These are phyloP conservation scores for Pimephales promelas DNA, from an alignment of 2,113 vertebrate genomes.

Conservation along the genomic window DNA sequence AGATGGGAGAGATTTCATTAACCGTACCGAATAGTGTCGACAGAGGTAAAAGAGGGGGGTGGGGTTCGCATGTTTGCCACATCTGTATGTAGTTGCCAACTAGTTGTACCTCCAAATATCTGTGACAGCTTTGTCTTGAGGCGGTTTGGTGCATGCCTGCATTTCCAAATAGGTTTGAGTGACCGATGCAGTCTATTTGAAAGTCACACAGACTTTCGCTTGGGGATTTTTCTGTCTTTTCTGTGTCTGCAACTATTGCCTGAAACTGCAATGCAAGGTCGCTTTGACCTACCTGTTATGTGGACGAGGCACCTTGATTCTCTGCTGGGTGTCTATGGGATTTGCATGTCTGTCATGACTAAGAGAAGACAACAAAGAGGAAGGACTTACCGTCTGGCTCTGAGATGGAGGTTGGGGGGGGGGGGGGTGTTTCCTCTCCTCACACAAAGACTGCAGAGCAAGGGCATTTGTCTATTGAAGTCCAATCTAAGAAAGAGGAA, in stretches of 20 bases:
- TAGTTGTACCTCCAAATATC: constrained; percentile 5
- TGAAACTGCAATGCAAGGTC: constrained; percentile 2
- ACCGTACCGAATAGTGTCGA: constrained; percentile 21
- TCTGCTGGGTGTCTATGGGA: constrained; percentile 40
- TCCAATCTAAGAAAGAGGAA: constrained; percentile 40
- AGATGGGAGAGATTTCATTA: constrained; percentile 52
- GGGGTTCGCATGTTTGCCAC: constrained; percentile 34
- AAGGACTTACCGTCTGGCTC: constrained; percentile 55
- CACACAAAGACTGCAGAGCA: constrained; percentile 58
- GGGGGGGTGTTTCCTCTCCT: constrained; percentile 48
- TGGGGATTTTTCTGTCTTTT: constrained; percentile 5
- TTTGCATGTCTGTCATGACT: constrained; percentile 36
- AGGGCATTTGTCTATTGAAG: constrained; percentile 39
- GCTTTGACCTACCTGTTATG: constrained; percentile 1
- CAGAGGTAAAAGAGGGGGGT: constrained; percentile 13
- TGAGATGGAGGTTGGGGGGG: constrained; percentile 45
- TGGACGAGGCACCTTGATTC: constrained; percentile 28
- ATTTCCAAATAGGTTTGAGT: neutral
- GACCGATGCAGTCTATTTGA: neutral
- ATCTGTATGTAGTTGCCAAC: constrained; percentile 44
- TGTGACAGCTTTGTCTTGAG: constrained; percentile 22
- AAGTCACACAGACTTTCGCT: neutral
- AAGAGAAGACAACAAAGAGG: constrained; percentile 58
- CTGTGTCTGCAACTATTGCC: neutral
- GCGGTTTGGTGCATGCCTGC: neutral